phyloP scores from a whole-genome alignment of 2,888 invertebrate species.

The Drosophila prostipennis region DNA sequence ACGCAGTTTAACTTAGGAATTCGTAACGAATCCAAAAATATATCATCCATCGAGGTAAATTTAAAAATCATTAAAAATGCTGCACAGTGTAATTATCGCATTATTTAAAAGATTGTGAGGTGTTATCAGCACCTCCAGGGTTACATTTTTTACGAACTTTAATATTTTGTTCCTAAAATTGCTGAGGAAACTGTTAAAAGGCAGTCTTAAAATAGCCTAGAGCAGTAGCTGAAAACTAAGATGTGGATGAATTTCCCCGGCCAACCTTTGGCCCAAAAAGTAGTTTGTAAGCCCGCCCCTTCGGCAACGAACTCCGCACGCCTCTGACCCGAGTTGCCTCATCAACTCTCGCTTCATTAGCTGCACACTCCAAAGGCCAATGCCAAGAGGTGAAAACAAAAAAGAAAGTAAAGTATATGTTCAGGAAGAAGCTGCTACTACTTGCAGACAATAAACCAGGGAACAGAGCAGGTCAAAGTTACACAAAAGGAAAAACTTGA shows the following conservation, averaged over 20 bases:
- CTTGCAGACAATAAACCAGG: slow-evolving; percentile 54
- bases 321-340: slow-evolving; percentile 49
- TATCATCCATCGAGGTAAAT: too few species aligned
- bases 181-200: background rate
- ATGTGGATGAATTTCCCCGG: too few species aligned
- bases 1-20: too few species aligned
- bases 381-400: slow-evolving; percentile 73
- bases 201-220: too few species aligned
- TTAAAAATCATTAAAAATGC: too few species aligned
- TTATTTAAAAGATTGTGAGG: too few species aligned
- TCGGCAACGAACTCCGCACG: slow-evolving; percentile 9
- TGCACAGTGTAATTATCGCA: too few species aligned
- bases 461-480: slow-evolving; percentile 52
- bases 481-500: slow-evolving; percentile 69
- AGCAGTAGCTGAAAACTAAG: background rate
- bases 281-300: slow-evolving; percentile 8
- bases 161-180: background rate
- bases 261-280: background rate
- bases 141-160: background rate
- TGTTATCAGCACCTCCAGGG: too few species aligned
- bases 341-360: slow-evolving; percentile 74
- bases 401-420: slow-evolving; percentile 19
- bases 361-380: slow-evolving; percentile 72
- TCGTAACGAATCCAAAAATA: too few species aligned
- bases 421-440: slow-evolving; percentile 33